phyloP scores from a whole-genome alignment of 2,888 invertebrate genomes.

The Leptinotarsa rubiginosa region DNA sequence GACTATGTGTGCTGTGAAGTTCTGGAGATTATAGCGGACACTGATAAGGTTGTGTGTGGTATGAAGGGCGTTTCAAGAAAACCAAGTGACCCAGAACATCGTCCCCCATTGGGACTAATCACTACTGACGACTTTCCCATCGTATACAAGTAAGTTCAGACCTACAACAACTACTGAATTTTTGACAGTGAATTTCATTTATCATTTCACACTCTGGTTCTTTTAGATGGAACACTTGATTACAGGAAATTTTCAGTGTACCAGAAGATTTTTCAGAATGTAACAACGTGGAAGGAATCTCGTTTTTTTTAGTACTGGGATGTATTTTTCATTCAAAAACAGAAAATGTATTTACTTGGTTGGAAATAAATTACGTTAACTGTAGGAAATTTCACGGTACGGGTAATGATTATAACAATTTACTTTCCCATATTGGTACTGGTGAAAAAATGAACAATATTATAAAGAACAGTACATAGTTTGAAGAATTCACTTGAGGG shows the following conservation, averaged over 20 bases:
- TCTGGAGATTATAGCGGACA: constrained; percentile 86
- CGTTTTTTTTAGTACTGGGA: neutral
- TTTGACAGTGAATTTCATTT: neutral
- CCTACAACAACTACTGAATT: neutral
- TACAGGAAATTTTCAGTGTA: constrained; percentile 7
- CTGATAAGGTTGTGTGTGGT: constrained; percentile 88
- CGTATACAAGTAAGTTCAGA: constrained; percentile 82
- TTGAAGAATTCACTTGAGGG: too few relatives aligned
- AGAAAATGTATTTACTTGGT: neutral
- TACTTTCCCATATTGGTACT: too few relatives aligned
- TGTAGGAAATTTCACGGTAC: too few relatives aligned
- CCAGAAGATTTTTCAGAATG: neutral
- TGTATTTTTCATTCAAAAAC: neutral
- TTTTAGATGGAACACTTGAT: constrained; percentile 1
- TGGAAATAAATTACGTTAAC: too few relatives aligned
- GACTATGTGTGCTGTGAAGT: constrained; percentile 91
- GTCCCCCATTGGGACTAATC: constrained; percentile 84
- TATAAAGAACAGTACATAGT: too few relatives aligned
- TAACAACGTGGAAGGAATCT: neutral
- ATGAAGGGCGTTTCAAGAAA: constrained; percentile 83
- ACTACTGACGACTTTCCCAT: constrained; percentile 84
- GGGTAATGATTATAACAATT: too few relatives aligned
- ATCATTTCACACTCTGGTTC: neutral
- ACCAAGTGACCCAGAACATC: constrained; percentile 77
- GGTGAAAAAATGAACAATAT: too few relatives aligned